A percentile compares a stretch with the other conserved stretches of the same genome.
Evolutionary conservation across 2,113 vertebrate species (phyloP).

Genomic region (Plectropomus leopardus): DNA sequence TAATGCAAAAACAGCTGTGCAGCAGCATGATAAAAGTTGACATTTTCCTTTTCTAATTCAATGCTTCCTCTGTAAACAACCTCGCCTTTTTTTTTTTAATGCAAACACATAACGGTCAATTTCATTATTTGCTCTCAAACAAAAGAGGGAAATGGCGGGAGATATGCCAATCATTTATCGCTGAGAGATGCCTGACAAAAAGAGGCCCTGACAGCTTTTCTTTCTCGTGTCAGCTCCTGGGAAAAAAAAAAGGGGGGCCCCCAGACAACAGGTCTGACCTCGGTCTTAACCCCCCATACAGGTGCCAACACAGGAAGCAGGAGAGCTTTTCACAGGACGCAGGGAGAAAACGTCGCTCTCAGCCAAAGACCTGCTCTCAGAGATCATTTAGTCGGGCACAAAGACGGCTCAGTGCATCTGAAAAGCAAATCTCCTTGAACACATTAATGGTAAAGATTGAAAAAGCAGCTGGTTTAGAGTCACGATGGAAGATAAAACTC

Average conservation of each 20-base stretch:
- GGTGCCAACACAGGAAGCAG: constrained; percentile 71
- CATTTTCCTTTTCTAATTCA: constrained; percentile 80
- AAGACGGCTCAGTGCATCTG: constrained; percentile 52
- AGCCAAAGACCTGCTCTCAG: constrained; percentile 42
- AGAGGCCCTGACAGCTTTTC: constrained; percentile 65
- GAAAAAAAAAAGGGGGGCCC: constrained; percentile 37
- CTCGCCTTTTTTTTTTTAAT: constrained; percentile 44
- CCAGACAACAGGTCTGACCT: constrained; percentile 71
- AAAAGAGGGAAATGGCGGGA: constrained; percentile 79
- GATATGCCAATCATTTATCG: constrained; percentile 78
- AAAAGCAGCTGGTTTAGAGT: constrained; percentile 54
- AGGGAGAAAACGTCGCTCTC: constrained; percentile 31
- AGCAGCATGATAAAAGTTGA: constrained; percentile 78
- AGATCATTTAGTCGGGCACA: constrained; percentile 56
- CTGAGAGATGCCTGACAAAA: constrained; percentile 78
- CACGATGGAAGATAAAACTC: constrained; percentile 17
- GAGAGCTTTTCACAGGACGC: constrained; percentile 35
- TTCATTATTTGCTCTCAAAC: constrained; percentile 75
- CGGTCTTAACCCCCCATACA: constrained; percentile 73
- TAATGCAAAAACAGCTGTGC: constrained; percentile 75
- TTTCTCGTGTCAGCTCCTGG: constrained; percentile 57
- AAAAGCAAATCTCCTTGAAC: constrained; percentile 61
- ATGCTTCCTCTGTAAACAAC: constrained; percentile 79
- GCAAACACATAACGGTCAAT: constrained; percentile 75
- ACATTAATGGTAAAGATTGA: constrained; percentile 42